These are phyloP conservation scores for Metallyticus violacea DNA, from an alignment of 2,888 invertebrate species.

Conservation along the genomic window DNA sequence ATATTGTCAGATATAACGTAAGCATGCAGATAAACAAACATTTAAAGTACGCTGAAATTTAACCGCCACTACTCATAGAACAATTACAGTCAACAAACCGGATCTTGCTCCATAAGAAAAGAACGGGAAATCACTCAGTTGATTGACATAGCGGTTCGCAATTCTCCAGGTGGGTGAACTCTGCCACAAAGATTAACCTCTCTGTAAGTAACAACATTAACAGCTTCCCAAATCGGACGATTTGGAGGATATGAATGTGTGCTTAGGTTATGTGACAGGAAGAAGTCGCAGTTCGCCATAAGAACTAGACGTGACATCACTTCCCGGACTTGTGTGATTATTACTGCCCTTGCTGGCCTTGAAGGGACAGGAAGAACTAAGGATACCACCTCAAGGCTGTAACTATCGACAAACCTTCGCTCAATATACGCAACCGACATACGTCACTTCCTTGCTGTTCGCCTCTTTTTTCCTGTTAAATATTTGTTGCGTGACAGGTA, in stretches of 20 bases:
- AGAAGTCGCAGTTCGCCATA: not conserved
- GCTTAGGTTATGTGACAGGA: not conserved
- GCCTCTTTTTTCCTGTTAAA: not conserved
- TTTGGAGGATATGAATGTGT: not conserved
- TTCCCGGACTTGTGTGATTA: constrained; percentile 2
- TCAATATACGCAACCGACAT: not conserved
- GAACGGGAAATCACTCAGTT: no score
- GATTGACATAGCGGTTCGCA: no score
- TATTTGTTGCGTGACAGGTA: not conserved
- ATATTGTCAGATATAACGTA: no score
- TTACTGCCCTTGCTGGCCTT: constrained; percentile 4
- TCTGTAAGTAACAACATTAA: no score
- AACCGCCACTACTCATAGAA: no score
- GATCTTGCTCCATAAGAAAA: no score
- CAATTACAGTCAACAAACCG: no score
- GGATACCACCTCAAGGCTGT: constrained; percentile 4
- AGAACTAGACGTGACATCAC: constrained; percentile 1
- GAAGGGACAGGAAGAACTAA: not conserved
- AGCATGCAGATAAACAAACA: no score
- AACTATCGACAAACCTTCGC: not conserved
- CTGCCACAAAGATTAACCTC: no score
- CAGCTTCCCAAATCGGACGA: no score
- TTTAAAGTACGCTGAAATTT: no score
- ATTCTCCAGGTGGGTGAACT: no score
- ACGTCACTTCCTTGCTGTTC: not conserved